phyloP scores from a whole-genome alignment of 2,888 invertebrate genomes.

The Cantharis nigra region DNA sequence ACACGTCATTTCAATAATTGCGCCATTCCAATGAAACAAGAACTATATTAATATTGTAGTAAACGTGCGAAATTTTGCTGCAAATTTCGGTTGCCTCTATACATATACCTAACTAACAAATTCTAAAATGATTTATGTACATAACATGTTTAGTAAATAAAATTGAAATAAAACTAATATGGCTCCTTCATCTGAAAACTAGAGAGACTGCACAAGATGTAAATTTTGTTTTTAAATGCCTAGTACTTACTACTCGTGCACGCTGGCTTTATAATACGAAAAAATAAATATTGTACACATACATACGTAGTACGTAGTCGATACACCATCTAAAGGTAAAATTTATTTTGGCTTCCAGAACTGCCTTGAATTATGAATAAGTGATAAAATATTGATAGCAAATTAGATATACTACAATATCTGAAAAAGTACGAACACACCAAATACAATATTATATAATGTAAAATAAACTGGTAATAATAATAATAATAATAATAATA shows the following conservation, averaged over 20 bases:
- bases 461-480: conserved; percentile 1
- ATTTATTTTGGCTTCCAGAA: conserved; percentile 24
- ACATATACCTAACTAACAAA: neutral
- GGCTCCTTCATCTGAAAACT: conserved; percentile 12
- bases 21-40: neutral
- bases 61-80: neutral
- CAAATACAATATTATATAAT: neutral
- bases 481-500: neutral
- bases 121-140: conserved; percentile 13
- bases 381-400: conserved; percentile 1
- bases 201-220: conserved; percentile 18
- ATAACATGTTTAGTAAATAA: neutral
- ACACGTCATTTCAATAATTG: neutral
- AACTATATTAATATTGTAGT: neutral
- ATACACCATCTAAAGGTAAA: neutral
- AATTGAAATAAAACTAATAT: conserved; percentile 3
- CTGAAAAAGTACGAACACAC: neutral
- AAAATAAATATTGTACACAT: neutral
- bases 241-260: conserved; percentile 12
- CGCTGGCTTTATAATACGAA: conserved; percentile 18
- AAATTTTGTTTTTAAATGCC: neutral
- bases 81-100: neutral
- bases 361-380: conserved; percentile 11
- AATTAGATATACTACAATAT: conserved; percentile 1
- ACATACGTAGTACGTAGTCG: neutral